Evolutionary conservation across 2,113 vertebrate species (phyloP), one percentile per base, ranked within the genome.

Genomic region (Axis porcinus): DNA sequence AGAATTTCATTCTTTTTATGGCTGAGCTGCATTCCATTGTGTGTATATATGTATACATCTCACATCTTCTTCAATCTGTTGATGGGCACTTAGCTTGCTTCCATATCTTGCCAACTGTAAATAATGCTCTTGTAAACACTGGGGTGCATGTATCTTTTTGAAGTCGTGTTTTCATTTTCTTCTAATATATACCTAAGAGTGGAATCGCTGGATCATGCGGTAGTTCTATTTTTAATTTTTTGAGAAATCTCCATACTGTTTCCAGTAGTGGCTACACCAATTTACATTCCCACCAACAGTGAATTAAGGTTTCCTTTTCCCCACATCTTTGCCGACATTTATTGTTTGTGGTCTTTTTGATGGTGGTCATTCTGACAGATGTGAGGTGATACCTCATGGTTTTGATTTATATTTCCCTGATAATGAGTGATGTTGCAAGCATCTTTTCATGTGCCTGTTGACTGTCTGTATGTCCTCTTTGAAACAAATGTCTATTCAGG

Each of bases 41-140:
- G 2, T 60, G 0, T 60, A 6, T 60, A 28, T 60, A 28, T 19
- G 6, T 23, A n/a, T n/a, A 23, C 4, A 2, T 6, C 12, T 30
- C 28, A 52, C 50, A 27, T 36, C 52, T 54, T 54, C 47, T 82
- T 54, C 19, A 27, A 5, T 36, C 33, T 55, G 21, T 25, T 36
- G 81, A 55, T 36, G 81, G 33, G 4, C 50, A 27, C 33, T 36
- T 15, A 55, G 52, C 33, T 9, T 36, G 33, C 52, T 25, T 55
- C 33, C 33, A 0, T 27, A 5, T 54, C 21, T 83, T 27, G 52
- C 33, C 81, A 25, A 0, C 52, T 55, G 21, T 55, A 14, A 36
- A 25, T 6, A 27, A 36, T 2, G 33, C 33, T 27, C 4, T 36
- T 36, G 15, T 9, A 36, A 55, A 55, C 52, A 27, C 21, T 15